These are phyloP conservation scores for Drosophila azteca DNA, from an alignment of 1,140 invertebrate genomes.

Conservation along the genomic window DNA sequence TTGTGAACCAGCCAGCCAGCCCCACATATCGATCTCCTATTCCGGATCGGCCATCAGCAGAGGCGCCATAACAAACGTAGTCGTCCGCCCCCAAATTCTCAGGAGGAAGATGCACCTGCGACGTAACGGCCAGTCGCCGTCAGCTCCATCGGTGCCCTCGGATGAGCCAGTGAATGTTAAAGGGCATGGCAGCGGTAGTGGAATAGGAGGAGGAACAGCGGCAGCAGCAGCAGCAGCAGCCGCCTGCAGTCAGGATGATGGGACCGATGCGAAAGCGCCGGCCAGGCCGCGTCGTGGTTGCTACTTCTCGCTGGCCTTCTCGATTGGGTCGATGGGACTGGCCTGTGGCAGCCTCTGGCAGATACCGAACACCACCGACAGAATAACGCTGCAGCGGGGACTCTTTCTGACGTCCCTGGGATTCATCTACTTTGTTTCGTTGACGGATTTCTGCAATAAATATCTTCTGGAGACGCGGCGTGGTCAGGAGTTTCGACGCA, in stretches of 20 bases:
- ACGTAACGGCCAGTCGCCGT: constrained; percentile 1
- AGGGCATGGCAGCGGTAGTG: neutral
- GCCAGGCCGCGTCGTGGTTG: constrained; percentile 53
- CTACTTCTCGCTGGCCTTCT: constrained; percentile 80
- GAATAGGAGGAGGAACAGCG: constrained; percentile 6
- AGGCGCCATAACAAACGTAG: neutral
- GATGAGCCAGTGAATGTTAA: too few relatives aligned
- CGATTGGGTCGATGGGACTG: constrained; percentile 79
- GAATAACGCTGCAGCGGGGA: constrained; percentile 86
- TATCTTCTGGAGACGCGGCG: constrained; percentile 85
- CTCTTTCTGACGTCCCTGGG: constrained; percentile 85
- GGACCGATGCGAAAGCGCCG: neutral
- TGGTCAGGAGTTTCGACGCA: constrained; percentile 85
- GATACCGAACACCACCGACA: constrained; percentile 80
- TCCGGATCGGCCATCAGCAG: too few relatives aligned
- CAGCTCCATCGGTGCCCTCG: too few relatives aligned
- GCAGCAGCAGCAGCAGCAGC: neutral
- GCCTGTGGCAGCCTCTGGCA: constrained; percentile 82
- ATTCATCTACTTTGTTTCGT: constrained; percentile 87
- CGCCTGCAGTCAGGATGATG: neutral
- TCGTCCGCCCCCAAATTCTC: neutral
- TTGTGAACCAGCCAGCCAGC: constrained; percentile 26
- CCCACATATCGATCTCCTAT: neutral
- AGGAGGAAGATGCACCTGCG: constrained; percentile 4
- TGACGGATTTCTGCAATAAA: constrained; percentile 87